phyloP scores from a whole-genome alignment of 2,797 vertebrate genomes.

The Enteromius paludinosus region DNA sequence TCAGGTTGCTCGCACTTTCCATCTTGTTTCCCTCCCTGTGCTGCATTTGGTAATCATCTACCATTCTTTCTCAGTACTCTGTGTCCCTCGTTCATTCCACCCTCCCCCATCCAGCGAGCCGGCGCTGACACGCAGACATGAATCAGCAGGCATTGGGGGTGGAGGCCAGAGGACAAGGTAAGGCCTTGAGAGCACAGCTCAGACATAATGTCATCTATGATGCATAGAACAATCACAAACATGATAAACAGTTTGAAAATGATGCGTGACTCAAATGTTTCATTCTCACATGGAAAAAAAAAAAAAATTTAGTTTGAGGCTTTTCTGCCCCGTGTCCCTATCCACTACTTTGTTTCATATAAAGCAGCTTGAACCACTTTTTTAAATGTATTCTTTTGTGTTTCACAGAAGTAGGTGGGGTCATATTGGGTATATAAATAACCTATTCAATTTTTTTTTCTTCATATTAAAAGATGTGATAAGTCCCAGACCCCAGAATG shows the following conservation, averaged over 20 bases:
- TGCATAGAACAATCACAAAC: slow-evolving; percentile 5
- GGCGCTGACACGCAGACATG: slow-evolving; percentile 50
- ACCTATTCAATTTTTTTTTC: neutral
- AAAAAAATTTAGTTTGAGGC: neutral
- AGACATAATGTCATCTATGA: slow-evolving; percentile 41
- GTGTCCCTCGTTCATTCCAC: slow-evolving; percentile 36
- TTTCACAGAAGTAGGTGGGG: neutral
- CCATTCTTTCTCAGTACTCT: slow-evolving; percentile 40
- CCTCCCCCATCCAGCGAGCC: slow-evolving; percentile 43
- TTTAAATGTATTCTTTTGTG: neutral
- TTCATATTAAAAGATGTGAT: neutral
- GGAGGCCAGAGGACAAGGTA: slow-evolving; percentile 64
- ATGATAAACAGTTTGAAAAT: neutral
- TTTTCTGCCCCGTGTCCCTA: neutral
- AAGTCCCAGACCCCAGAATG: neutral
- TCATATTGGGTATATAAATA: neutral
- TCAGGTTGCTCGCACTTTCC: slow-evolving; percentile 5
- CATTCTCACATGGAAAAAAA: neutral
- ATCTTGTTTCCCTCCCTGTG: slow-evolving; percentile 31
- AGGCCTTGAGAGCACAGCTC: slow-evolving; percentile 48
- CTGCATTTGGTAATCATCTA: slow-evolving; percentile 43
- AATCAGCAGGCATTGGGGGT: slow-evolving; percentile 62
- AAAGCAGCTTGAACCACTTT: neutral
- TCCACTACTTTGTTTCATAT: neutral
- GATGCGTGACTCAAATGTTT: neutral